These are phyloP conservation scores for Oenanthe melanoleuca DNA, from an alignment of 2,113 vertebrate species.

Conservation along the genomic window DNA sequence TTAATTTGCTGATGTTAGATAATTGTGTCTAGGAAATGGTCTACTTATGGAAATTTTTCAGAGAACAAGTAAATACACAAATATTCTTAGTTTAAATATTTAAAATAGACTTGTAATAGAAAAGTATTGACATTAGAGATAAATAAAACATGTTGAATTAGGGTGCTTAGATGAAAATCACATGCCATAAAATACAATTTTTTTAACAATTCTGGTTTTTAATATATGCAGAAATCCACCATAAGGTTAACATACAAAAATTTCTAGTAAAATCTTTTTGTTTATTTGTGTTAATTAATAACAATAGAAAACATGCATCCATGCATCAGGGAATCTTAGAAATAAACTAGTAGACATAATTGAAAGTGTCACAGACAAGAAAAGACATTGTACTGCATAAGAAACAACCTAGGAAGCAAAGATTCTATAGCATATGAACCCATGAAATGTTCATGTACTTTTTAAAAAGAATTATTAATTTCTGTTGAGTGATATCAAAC, in stretches of 20 bases:
- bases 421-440: not conserved
- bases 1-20: not conserved
- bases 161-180: not conserved
- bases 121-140: not conserved
- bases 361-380: not conserved
- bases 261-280: not conserved
- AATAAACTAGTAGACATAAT: not conserved
- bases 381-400: not conserved
- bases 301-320: not conserved
- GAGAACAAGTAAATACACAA: not conserved
- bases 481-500: not conserved
- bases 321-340: not conserved
- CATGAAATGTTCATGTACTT: not conserved
- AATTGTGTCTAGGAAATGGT: not conserved
- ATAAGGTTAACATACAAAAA: not conserved
- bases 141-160: not conserved
- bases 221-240: not conserved
- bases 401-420: not conserved
- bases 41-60: not conserved
- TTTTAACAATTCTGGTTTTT: not conserved
- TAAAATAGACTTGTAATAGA: not conserved
- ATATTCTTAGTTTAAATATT: not conserved
- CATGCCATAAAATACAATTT: not conserved
- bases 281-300: not conserved
- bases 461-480: not conserved